Evolutionary conservation across 2,113 vertebrate genomes (phyloP).

Genomic region (Vulpes lagopus): DNA sequence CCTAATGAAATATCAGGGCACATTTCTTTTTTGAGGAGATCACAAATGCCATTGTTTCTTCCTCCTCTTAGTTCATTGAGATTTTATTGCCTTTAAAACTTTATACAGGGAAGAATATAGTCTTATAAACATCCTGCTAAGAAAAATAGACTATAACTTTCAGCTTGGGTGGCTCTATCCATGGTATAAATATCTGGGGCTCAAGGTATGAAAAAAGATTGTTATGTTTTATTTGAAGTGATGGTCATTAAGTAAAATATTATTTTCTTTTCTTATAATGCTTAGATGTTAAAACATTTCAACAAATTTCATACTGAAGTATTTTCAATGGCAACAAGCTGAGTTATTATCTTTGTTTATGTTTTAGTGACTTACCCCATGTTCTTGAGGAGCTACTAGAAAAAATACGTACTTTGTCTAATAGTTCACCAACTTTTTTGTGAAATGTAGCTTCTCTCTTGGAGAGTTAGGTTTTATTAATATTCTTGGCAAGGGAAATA

Average conservation of each 20-base stretch:
- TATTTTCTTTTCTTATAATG: not conserved
- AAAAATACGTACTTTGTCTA: not conserved
- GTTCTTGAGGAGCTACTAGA: not conserved
- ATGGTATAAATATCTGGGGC: not conserved
- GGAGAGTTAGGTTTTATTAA: not conserved
- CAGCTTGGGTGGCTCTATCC: not conserved
- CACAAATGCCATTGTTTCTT: slow-evolving; percentile 28
- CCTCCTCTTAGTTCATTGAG: not conserved
- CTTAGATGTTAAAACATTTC: not conserved
- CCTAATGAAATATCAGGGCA: not conserved
- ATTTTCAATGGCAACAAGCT: not conserved
- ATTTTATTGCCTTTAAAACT: slow-evolving; percentile 34
- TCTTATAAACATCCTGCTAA: not conserved
- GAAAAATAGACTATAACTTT: not conserved
- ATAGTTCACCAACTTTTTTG: not conserved
- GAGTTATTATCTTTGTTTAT: not conserved
- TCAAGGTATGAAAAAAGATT: not conserved
- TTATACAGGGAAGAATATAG: not conserved
- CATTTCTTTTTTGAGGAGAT: not conserved
- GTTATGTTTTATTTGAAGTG: not conserved
- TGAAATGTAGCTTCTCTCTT: not conserved
- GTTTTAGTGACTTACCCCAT: not conserved
- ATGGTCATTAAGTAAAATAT: not conserved
- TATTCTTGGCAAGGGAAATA: slow-evolving; percentile 6
- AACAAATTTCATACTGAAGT: not conserved